These are phyloP conservation scores for Lasioglossum marginatum DNA, from an alignment of 2,888 invertebrate genomes.

Conservation along the genomic window DNA sequence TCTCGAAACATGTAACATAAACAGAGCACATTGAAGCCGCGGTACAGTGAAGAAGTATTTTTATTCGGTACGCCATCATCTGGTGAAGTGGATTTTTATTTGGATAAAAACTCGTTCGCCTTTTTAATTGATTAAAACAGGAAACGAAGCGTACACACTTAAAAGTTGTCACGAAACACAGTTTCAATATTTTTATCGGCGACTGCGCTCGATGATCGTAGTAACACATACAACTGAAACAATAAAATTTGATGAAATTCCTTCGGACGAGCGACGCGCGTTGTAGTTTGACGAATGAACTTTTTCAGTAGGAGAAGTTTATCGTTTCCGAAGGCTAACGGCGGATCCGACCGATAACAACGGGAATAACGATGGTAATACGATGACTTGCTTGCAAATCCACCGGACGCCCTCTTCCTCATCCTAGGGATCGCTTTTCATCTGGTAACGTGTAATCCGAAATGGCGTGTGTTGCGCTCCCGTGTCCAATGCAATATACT, in stretches of 20 bases:
- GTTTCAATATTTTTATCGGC: background rate
- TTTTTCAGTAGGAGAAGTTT: background rate
- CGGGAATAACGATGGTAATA: conserved; percentile 36
- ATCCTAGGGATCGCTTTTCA: conserved; percentile 54
- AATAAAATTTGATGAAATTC: background rate
- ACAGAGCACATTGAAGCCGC: background rate
- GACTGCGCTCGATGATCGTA: background rate
- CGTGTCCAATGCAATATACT: conserved; percentile 69
- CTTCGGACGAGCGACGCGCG: background rate
- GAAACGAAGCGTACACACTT: background rate
- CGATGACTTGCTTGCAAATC: conserved; percentile 54
- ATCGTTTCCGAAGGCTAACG: background rate
- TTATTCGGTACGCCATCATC: background rate
- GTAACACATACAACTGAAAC: background rate
- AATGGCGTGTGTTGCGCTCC: conserved; percentile 67
- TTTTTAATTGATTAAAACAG: conserved; percentile 1
- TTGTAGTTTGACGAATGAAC: background rate
- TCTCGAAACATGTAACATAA: background rate
- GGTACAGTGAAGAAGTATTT: background rate
- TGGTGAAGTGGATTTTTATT: background rate
- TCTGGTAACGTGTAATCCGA: conserved; percentile 66
- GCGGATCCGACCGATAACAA: conserved; percentile 22
- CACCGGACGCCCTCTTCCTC: conserved; percentile 38
- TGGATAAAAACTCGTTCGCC: background rate
- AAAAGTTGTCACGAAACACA: background rate